Evolutionary conservation across 2,113 vertebrate species (phyloP).

Genomic region (Lonchura striata): DNA sequence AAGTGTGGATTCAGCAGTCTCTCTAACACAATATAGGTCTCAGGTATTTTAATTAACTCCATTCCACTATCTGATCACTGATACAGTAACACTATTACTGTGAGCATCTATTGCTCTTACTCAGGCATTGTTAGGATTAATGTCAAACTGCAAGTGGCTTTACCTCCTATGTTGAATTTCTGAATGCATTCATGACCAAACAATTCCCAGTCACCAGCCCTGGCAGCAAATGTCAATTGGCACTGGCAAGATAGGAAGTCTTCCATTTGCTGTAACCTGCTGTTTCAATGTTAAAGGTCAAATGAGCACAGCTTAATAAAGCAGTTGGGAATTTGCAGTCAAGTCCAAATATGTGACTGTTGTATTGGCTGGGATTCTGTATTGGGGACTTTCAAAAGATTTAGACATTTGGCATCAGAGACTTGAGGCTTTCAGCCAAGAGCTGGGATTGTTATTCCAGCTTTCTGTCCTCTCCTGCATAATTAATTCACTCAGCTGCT

Average conservation of each 20-base stretch:
- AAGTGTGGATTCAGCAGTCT: background rate
- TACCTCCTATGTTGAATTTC: background rate
- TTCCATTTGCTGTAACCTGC: background rate
- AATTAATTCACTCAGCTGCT: background rate
- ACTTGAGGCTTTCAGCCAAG: background rate
- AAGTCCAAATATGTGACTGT: background rate
- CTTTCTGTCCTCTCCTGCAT: fast-evolving
- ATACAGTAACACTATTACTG: background rate
- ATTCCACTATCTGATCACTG: background rate
- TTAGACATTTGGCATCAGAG: background rate
- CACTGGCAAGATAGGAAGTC: background rate
- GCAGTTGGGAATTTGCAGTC: background rate
- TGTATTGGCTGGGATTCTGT: background rate
- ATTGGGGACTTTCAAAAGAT: background rate
- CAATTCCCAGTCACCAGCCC: background rate
- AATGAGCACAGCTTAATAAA: background rate
- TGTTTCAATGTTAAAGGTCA: background rate
- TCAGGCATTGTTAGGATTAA: background rate
- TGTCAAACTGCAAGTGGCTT: background rate
- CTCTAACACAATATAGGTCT: background rate
- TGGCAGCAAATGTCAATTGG: fast-evolving
- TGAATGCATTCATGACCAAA: background rate
- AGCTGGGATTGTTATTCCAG: background rate
- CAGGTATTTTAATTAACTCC: background rate
- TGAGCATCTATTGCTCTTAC: background rate